Evolutionary conservation across 2,888 invertebrate species (phyloP).

Genomic region (Dromius quadrimaculatus): DNA sequence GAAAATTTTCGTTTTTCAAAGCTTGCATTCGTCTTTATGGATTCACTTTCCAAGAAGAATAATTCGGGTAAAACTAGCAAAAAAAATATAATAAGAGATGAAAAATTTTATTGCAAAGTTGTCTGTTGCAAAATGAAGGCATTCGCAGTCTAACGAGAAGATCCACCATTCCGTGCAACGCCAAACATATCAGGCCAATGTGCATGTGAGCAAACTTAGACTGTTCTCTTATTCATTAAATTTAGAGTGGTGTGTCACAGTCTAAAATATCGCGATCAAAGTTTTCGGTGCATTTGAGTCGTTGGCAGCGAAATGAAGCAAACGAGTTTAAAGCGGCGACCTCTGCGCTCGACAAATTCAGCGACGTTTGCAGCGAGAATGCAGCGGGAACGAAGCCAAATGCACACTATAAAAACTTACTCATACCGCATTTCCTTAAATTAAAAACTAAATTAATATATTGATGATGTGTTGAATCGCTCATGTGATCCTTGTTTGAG

Average conservation of each 20-base stretch:
- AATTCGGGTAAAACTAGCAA: constrained; percentile 13
- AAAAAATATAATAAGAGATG: constrained; percentile 40
- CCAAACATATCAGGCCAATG: constrained; percentile 49
- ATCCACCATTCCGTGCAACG: constrained; percentile 46
- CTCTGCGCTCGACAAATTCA: constrained; percentile 37
- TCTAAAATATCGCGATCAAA: constrained; percentile 30
- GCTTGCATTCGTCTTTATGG: not conserved
- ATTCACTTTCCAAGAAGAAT: too few relatives aligned
- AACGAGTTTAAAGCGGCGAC: constrained; percentile 27
- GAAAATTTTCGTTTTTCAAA: not conserved
- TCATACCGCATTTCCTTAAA: constrained; percentile 2
- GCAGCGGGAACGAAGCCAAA: constrained; percentile 14
- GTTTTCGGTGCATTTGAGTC: constrained; percentile 47
- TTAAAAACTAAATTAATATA: too few relatives aligned
- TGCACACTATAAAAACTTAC: constrained; percentile 28
- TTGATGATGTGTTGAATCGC: too few relatives aligned
- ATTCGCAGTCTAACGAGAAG: constrained; percentile 50
- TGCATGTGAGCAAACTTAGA: constrained; percentile 24
- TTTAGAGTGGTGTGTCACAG: too few relatives aligned
- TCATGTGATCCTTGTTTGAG: constrained; percentile 1
- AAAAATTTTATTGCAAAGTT: constrained; percentile 51
- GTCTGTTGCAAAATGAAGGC: constrained; percentile 52
- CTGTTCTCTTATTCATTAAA: too few relatives aligned
- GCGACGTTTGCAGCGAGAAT: constrained; percentile 29
- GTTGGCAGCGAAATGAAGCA: not conserved